A percentile compares a stretch with the other conserved stretches of the same genome.
phyloP scores from a whole-genome alignment of 2,797 vertebrate genomes.

The Gallinago nigripennis region DNA sequence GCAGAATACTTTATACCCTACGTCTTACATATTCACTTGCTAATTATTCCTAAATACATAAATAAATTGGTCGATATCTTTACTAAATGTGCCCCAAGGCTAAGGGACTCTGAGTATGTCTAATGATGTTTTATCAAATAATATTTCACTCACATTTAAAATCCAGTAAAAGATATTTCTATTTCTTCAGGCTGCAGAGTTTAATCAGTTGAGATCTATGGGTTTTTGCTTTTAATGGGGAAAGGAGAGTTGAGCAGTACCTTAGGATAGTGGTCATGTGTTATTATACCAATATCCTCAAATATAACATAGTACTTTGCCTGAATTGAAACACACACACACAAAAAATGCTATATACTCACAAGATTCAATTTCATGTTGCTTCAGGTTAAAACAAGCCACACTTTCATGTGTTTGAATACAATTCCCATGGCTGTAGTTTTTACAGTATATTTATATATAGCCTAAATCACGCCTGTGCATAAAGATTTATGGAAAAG shows the following conservation, averaged over 20 bases:
- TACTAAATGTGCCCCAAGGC: conserved; percentile 30
- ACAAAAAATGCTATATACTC: conserved; percentile 46
- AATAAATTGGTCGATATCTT: background rate
- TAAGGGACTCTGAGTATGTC: conserved; percentile 27
- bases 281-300: conserved; percentile 58
- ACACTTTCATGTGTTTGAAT: conserved; percentile 66
- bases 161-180: conserved; percentile 1
- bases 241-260: background rate
- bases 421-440: conserved; percentile 53
- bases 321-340: conserved; percentile 17
- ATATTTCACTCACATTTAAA: conserved; percentile 28
- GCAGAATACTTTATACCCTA: background rate
- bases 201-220: conserved; percentile 9
- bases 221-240: background rate
- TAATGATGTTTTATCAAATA: conserved; percentile 37
- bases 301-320: conserved; percentile 45
- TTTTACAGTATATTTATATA: conserved; percentile 54
- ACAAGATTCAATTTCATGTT: conserved; percentile 68
- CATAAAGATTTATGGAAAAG: conserved; percentile 60
- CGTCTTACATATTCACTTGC: conserved; percentile 10
- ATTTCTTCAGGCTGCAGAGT: conserved; percentile 37
- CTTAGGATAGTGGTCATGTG: conserved; percentile 44
- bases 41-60: conserved; percentile 59
- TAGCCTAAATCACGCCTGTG: conserved; percentile 15
- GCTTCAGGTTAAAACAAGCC: conserved; percentile 76